These are phyloP conservation scores for Aphelenchoides avenae DNA, from an alignment of 1,140 invertebrate genomes.

Conservation along the genomic window DNA sequence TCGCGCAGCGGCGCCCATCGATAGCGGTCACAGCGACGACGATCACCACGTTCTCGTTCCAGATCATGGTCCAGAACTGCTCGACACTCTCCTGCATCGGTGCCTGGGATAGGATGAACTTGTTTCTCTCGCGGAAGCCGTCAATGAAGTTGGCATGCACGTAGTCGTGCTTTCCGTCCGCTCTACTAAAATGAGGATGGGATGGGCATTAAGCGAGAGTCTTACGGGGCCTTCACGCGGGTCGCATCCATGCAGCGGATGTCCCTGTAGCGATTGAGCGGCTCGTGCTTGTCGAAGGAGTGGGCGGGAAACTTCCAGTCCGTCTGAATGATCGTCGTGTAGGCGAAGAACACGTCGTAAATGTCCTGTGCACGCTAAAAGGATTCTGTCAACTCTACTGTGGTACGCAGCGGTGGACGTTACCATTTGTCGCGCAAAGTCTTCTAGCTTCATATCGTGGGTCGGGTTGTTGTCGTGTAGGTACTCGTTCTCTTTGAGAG, in stretches of 20 bases:
- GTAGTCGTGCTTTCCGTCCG: slow-evolving; percentile 32
- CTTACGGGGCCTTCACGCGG: slow-evolving; percentile 27
- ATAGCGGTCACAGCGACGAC: slow-evolving; percentile 29
- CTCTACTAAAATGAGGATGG: neutral
- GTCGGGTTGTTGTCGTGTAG: too few species aligned
- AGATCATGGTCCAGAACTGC: slow-evolving; percentile 42
- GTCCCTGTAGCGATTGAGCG: slow-evolving; percentile 36
- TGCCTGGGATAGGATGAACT: slow-evolving; percentile 40
- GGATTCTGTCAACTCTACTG: too few species aligned
- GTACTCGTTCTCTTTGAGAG: too few species aligned
- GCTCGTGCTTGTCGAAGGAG: slow-evolving; percentile 25
- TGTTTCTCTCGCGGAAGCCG: slow-evolving; percentile 35
- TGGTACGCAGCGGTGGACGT: too few species aligned
- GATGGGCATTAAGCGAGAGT: neutral
- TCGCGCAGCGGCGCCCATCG: slow-evolving; percentile 23
- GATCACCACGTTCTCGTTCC: slow-evolving; percentile 30
- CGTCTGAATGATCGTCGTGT: slow-evolving; percentile 25
- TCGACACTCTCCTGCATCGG: slow-evolving; percentile 27
- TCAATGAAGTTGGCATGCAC: slow-evolving; percentile 45
- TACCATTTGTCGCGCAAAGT: too few species aligned
- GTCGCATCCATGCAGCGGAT: slow-evolving; percentile 31
- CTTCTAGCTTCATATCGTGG: too few species aligned
- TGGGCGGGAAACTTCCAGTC: slow-evolving; percentile 30
- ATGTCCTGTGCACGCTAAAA: slow-evolving; percentile 34
- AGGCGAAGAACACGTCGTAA: slow-evolving; percentile 39